phyloP scores from a whole-genome alignment of 2,797 vertebrate genomes.

The Ptychobarbus kaznakovi region DNA sequence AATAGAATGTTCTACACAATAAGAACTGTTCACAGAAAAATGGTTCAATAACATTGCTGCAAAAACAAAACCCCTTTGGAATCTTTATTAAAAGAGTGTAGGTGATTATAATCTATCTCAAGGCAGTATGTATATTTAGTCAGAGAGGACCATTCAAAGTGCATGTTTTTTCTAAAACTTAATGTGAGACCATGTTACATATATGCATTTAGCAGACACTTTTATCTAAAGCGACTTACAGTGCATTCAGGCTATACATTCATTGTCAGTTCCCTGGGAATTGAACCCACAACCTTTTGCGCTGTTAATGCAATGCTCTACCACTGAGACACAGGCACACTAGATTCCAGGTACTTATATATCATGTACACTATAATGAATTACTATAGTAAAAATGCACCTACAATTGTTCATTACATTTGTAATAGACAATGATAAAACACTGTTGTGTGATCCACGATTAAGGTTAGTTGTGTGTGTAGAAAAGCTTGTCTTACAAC shows the following conservation, averaged over 20 bases:
- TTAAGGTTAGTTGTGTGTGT: neutral
- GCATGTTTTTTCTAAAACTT: neutral
- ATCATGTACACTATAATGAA: neutral
- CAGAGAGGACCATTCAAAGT: neutral
- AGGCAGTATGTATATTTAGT: neutral
- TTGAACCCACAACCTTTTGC: no score
- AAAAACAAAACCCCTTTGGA: neutral
- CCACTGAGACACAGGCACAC: no score
- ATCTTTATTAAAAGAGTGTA: neutral
- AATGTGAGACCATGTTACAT: neutral
- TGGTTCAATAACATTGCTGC: neutral
- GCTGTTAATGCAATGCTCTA: no score
- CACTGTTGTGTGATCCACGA: neutral
- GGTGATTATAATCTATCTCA: neutral
- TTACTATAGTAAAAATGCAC: neutral
- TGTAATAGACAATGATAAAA: constrained; percentile 10
- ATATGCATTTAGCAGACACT: neutral
- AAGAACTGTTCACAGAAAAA: neutral
- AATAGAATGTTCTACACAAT: neutral
- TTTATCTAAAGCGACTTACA: no score
- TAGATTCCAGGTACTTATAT: neutral
- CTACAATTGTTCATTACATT: neutral
- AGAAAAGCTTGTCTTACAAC: constrained; percentile 23
- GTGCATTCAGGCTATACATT: no score
- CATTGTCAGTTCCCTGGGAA: no score